Percentiles rank a stretch among this genome's conserved stretches.
Conservation (phyloP, 2,888 invertebrate species). For the Hemaris fuciformis region DNA sequence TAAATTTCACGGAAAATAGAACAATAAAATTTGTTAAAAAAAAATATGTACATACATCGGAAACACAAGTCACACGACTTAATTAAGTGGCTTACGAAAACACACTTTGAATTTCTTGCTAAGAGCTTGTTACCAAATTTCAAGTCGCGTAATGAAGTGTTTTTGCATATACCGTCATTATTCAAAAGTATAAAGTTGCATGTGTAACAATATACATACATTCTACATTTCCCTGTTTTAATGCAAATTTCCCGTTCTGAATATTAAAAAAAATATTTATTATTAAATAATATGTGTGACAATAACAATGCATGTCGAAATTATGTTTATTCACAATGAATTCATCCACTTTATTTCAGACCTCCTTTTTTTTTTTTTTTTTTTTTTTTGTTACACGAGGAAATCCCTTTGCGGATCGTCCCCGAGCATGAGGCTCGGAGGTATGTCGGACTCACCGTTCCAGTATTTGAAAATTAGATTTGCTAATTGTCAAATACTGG, state of each 20-base stretch:
- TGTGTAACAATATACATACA: not conserved
- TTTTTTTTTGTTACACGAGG: too few species aligned
- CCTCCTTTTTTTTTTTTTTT: too few species aligned
- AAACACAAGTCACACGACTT: constrained; percentile 1
- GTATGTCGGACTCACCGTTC: too few species aligned
- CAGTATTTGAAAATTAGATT: too few species aligned
- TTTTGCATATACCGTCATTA: not conserved
- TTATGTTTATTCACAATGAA: too few species aligned
- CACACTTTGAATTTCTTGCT: not conserved
- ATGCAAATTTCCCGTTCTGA: not conserved
- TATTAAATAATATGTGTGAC: too few species aligned
- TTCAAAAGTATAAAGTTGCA: not conserved
- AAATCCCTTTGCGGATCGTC: too few species aligned
- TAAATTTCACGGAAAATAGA: not conserved
- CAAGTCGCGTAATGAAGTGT: constrained; percentile 18
- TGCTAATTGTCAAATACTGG: too few species aligned
- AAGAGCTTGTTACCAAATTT: constrained; percentile 7
- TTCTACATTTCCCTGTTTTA: not conserved
- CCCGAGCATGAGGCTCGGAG: too few species aligned
- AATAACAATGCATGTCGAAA: too few species aligned
- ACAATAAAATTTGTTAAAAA: not conserved
- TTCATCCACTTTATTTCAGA: too few species aligned
- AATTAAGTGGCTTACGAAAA: constrained; percentile 5
- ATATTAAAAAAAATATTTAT: not conserved
- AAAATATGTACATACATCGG: not conserved